phyloP scores from a whole-genome alignment of 2,113 vertebrate species.

The Tauraco erythrolophus region DNA sequence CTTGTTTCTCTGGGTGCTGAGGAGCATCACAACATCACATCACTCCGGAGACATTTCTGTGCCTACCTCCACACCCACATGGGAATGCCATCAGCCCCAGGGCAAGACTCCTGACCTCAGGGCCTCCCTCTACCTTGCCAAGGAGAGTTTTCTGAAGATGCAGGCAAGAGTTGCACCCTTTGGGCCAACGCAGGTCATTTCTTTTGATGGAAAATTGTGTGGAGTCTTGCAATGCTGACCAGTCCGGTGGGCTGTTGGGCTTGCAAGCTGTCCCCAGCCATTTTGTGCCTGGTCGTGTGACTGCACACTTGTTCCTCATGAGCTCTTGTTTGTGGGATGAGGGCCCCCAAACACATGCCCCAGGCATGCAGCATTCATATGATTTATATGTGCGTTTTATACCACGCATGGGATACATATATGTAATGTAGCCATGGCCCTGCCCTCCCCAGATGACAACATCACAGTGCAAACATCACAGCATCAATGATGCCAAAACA shows the following conservation, averaged over 20 bases:
- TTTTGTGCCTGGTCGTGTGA: rapidly evolving
- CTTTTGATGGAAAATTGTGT: background rate
- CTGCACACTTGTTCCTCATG: background rate
- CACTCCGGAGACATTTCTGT: background rate
- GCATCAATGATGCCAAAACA: constrained; percentile 56
- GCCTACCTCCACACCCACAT: background rate
- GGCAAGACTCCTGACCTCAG: background rate
- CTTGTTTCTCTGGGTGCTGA: background rate
- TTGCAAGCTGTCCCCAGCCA: background rate
- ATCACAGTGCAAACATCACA: background rate
- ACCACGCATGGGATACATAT: background rate
- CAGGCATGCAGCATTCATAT: background rate
- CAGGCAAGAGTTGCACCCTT: background rate
- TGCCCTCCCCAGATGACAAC: constrained; percentile 46
- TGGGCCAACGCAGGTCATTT: background rate
- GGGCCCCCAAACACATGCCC: rapidly evolving
- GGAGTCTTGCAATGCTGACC: background rate
- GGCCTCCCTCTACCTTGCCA: background rate
- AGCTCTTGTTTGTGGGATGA: background rate
- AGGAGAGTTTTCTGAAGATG: background rate
- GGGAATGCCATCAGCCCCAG: background rate
- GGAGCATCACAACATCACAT: background rate
- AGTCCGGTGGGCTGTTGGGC: background rate
- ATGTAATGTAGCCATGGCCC: background rate
- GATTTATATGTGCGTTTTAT: background rate